These are phyloP conservation scores for Parasteatoda tepidariorum DNA, from an alignment of 1,140 invertebrate genomes.

Conservation along the genomic window DNA sequence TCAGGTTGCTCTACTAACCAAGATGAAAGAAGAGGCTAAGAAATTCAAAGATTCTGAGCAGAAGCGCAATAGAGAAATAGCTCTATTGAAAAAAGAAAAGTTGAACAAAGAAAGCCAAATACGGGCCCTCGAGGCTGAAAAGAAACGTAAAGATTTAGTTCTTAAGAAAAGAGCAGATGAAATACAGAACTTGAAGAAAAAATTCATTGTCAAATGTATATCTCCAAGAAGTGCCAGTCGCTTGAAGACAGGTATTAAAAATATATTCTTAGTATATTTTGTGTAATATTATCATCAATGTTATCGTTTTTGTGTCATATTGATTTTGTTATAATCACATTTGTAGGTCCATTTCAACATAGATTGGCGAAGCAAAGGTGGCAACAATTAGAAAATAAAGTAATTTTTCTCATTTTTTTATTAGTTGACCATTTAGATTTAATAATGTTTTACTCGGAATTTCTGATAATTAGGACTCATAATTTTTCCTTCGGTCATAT, in stretches of 20 bases:
- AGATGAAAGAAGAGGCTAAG: slow-evolving; percentile 89
- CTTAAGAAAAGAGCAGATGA: slow-evolving; percentile 94
- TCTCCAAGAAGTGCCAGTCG: slow-evolving; percentile 78
- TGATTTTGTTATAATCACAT: background rate
- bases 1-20: slow-evolving; percentile 78
- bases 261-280: background rate
- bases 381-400: slow-evolving; percentile 72
- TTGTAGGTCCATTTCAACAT: slow-evolving; percentile 69
- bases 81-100: slow-evolving; percentile 88
- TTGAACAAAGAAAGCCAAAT: slow-evolving; percentile 89
- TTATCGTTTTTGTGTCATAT: slow-evolving; percentile 60
- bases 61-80: slow-evolving; percentile 81
- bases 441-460: too few relatives aligned
- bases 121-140: slow-evolving; percentile 84
- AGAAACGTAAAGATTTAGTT: slow-evolving; percentile 88
- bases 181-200: slow-evolving; percentile 83
- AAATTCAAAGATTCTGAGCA: slow-evolving; percentile 79
- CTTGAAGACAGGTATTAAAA: slow-evolving; percentile 20
- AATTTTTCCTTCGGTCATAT: too few relatives aligned
- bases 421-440: too few relatives aligned
- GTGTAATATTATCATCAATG: background rate
- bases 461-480: too few relatives aligned
- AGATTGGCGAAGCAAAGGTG: slow-evolving; percentile 80
- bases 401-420: background rate
- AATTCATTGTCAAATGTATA: slow-evolving; percentile 73